Evolutionary conservation across 2,797 vertebrate genomes (phyloP), one percentile per base, ranked within the genome.

Genomic region (Chloroceryle amazona): DNA sequence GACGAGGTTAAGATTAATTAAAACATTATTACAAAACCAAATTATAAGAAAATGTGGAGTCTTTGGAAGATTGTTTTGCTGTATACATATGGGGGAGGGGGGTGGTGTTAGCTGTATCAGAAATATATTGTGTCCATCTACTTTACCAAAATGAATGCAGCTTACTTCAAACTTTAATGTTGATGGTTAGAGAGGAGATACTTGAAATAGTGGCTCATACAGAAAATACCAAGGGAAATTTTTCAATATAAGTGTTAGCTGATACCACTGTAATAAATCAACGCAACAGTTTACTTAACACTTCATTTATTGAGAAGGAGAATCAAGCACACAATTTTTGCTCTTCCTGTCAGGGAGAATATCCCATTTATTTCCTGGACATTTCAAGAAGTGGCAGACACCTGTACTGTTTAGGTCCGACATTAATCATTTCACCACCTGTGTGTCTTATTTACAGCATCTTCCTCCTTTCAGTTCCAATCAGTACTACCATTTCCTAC

Each of bases 231-330:
- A 76, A 78, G 35, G 28, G 49, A 94, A 80, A 44, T 58, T 78
- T 92, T 95, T 89, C 61, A 78, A 1, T 71, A 58, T 33, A 9
- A 80, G 8, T 80, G 71, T 81, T 96, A 95, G 61, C 44, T 95
- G 86, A 94, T 92, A 87, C 14, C 46, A 70, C 89, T 90, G 49
- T 80, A 97, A 97, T 98, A 97, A 97, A 97, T 98, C 96, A 97
- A 95, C 44, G 84, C 41, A 94, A 75, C 51, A 85, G 83, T 95
- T 97, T 95, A 88, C 82, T 96, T 71, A 96, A 87, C 86, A 73
- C 72, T 96, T 96, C 86, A 92, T 98, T 97, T 97, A 62, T 71
- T 96, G 90, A 96, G 78, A 94, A 52, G 23, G 55, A 93, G 75
- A 97, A 95, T 93, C 89, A 96, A 93, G 66, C 35, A 79, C 62